Evolutionary conservation across 2,797 vertebrate genomes (phyloP).

Genomic region (Ibycter americanus): DNA sequence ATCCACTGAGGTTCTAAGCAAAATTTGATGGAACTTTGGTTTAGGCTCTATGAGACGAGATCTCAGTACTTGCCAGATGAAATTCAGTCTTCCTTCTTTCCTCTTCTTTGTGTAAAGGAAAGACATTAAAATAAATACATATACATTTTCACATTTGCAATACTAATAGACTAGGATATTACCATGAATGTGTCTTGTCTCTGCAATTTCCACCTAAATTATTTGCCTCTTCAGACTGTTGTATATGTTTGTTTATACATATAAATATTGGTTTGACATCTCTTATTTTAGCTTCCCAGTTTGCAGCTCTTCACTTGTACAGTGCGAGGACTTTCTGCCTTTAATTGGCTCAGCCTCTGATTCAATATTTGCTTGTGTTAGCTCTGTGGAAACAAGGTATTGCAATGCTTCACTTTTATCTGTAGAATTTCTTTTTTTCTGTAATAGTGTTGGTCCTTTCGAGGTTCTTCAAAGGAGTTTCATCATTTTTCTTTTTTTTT

Average conservation of each 20-base stretch:
- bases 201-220: not conserved
- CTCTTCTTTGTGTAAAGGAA: not conserved
- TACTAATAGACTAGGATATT: not conserved
- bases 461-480: constrained; percentile 8
- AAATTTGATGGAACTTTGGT: not conserved
- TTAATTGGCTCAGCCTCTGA: constrained; percentile 61
- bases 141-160: not conserved
- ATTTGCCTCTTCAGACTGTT: constrained; percentile 25
- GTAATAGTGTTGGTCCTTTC: not conserved
- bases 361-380: constrained; percentile 55
- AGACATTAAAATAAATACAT: not conserved
- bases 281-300: constrained; percentile 44
- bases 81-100: not conserved
- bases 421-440: not conserved
- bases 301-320: constrained; percentile 25
- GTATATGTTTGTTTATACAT: not conserved
- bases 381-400: constrained; percentile 4
- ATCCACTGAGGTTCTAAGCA: not conserved
- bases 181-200: not conserved
- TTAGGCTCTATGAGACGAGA: not conserved
- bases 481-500: not conserved
- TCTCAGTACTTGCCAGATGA: not conserved
- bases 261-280: constrained; percentile 43
- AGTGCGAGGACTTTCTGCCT: not conserved
- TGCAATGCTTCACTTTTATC: constrained; percentile 45